These are phyloP conservation scores for Dinothrombium tinctorium DNA, from an alignment of 1,140 invertebrate species.

Conservation along the genomic window DNA sequence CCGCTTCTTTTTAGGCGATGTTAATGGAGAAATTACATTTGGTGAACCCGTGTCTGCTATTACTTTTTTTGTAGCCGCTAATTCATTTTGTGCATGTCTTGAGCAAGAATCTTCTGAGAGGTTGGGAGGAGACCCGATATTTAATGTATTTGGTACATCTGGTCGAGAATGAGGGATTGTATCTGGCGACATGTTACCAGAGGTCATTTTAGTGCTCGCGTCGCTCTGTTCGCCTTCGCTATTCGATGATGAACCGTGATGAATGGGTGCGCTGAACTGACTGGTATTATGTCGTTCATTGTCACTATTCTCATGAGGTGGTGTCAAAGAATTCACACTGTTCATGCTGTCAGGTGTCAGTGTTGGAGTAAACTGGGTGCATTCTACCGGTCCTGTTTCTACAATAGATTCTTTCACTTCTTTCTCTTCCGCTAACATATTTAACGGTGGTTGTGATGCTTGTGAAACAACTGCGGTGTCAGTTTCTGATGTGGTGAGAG, in stretches of 20 bases:
- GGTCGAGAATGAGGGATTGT: no score
- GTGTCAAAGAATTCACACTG: neutral
- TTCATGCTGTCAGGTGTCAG: constrained; percentile 3
- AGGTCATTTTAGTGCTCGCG: no score
- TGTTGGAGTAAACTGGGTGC: neutral
- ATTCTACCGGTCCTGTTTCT: neutral
- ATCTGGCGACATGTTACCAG: no score
- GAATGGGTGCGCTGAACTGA: neutral
- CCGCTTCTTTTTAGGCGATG: constrained; percentile 2
- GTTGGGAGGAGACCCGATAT: neutral
- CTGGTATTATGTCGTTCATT: neutral
- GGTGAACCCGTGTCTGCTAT: no score
- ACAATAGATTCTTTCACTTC: neutral
- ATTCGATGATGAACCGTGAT: no score
- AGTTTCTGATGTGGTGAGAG: neutral
- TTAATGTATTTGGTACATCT: no score
- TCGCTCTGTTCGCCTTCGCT: no score
- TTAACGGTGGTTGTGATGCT: neutral
- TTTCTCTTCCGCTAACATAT: neutral
- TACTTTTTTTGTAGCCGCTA: neutral
- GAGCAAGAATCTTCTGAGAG: constrained; percentile 6
- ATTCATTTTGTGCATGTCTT: neutral
- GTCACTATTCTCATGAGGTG: constrained; percentile 4
- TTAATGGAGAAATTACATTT: neutral
- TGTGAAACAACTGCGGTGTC: neutral